Evolutionary conservation across 1,140 invertebrate genomes (phyloP).

Genomic region (Caenorhabditis tropicalis): DNA sequence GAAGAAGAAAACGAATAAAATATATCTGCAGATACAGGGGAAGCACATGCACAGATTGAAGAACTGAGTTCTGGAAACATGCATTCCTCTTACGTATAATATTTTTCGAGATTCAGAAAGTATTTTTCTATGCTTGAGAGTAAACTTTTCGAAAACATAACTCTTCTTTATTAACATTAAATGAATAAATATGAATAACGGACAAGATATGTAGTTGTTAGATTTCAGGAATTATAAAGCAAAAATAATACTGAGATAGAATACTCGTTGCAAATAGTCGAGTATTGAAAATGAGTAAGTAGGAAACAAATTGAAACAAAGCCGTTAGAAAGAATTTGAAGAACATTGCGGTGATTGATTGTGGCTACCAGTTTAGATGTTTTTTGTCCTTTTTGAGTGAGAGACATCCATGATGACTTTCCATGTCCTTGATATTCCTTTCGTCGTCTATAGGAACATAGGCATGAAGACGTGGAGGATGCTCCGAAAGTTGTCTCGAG

Average conservation of each 20-base stretch:
- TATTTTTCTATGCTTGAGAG: no score
- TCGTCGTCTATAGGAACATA: slow-evolving; percentile 23
- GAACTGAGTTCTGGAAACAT: no score
- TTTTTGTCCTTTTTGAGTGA: slow-evolving; percentile 7
- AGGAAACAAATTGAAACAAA: neutral
- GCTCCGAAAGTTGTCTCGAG: slow-evolving; percentile 5
- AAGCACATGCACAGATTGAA: no score
- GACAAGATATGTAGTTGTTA: neutral
- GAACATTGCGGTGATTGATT: neutral
- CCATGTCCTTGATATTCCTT: neutral
- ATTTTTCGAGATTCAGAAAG: neutral
- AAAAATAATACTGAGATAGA: neutral
- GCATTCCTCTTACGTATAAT: no score
- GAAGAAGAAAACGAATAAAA: no score
- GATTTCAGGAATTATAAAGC: neutral
- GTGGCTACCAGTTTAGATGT: neutral
- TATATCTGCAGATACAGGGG: no score
- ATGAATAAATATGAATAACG: neutral
- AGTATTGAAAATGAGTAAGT: neutral
- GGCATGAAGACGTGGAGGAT: slow-evolving; percentile 35
- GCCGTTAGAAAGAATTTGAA: neutral
- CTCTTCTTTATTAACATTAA: neutral
- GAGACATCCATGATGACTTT: neutral
- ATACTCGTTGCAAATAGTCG: neutral
- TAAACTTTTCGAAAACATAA: no score